Percentiles rank a stretch among this genome's conserved stretches.
Conservation (phyloP, 2,888 invertebrate genomes). For the Cyaniris semiargus region DNA sequence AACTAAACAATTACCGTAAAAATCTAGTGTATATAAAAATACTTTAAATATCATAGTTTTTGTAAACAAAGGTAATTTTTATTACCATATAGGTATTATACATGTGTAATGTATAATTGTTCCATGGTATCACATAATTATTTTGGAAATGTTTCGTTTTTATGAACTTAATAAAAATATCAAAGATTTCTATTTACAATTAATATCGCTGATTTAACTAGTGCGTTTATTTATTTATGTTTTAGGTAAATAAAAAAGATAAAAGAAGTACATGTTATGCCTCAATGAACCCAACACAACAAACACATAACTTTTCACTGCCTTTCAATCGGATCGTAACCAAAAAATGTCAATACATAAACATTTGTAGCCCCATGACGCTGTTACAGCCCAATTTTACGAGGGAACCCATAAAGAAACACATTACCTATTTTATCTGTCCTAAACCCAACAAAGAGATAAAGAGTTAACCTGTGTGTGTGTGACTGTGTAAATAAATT, state of each 20-base stretch:
- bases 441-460: slow-evolving; percentile 73
- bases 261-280: neutral
- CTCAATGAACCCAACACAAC: neutral
- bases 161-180: neutral
- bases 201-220: neutral
- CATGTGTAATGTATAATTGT: too few relatives aligned
- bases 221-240: too few relatives aligned
- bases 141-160: too few relatives aligned
- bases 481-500: slow-evolving; percentile 68
- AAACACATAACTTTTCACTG: slow-evolving; percentile 24
- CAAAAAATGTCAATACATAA: slow-evolving; percentile 36
- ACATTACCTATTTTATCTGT: slow-evolving; percentile 75
- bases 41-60: neutral
- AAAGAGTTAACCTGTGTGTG: slow-evolving; percentile 64
- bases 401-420: slow-evolving; percentile 69
- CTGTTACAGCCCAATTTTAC: slow-evolving; percentile 58
- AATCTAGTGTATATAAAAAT: neutral
- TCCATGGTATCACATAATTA: too few relatives aligned
- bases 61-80: neutral
- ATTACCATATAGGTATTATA: neutral
- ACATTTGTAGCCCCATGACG: slow-evolving; percentile 57
- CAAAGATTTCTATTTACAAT: neutral
- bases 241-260: neutral
- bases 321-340: slow-evolving; percentile 23
- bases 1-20: slow-evolving; percentile 3